Conservation (phyloP, 2,888 invertebrate genomes). For the Plusia festucae region DNA sequence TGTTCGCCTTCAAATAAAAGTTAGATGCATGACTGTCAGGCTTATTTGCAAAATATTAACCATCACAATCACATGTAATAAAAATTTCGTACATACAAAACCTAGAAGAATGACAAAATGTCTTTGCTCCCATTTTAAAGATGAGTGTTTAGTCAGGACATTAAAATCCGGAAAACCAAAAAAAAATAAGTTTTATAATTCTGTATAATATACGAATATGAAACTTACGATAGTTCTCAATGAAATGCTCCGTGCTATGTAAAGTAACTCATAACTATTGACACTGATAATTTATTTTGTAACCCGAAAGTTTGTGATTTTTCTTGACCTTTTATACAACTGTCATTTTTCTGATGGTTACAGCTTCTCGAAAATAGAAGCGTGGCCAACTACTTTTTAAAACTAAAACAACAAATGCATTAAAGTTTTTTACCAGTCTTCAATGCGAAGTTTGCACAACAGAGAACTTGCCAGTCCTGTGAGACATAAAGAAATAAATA, state of each 20-base stretch:
- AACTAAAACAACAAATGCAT: conserved; percentile 3
- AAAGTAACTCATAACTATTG: conserved; percentile 70
- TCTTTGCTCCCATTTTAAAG: neutral
- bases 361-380: conserved; percentile 72
- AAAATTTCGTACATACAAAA: conserved; percentile 5
- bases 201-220: conserved; percentile 11
- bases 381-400: conserved; percentile 37
- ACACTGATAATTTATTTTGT: conserved; percentile 88
- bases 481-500: neutral
- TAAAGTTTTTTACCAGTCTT: conserved; percentile 22
- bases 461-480: neutral
- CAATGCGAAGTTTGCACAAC: neutral
- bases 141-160: neutral
- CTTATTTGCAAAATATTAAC: neutral
- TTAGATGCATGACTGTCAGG: neutral
- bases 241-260: conserved; percentile 63
- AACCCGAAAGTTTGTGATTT: conserved; percentile 76
- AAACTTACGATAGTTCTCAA: conserved; percentile 72
- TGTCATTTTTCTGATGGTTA: conserved; percentile 67
- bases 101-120: neutral
- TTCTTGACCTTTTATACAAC: conserved; percentile 71
- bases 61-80: conserved; percentile 1
- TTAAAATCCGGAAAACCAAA: neutral
- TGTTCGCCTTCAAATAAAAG: conserved; percentile 11
- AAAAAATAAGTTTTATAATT: neutral